Evolutionary conservation across 2,888 invertebrate genomes (phyloP), one percentile per base, ranked within the genome.

Genomic region (Anaspis maculata): DNA sequence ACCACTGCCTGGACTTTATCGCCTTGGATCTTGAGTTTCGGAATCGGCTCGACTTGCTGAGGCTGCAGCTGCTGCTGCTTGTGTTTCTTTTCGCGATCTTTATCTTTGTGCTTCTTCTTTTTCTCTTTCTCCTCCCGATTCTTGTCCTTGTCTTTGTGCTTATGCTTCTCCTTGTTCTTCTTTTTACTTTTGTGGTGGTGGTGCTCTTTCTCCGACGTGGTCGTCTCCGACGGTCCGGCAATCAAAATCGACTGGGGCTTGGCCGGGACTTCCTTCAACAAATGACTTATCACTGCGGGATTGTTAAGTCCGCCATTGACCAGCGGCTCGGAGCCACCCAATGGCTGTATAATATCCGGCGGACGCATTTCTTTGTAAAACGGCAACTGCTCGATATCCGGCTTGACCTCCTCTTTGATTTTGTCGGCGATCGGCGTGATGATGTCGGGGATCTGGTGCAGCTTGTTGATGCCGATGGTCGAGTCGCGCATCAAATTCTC

Each of bases 131-230:
- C 81, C 11, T 61, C 62, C 15, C 50, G 46, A 32, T 45, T 76
- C 52, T 80, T 81, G 47, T 83, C 81, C 52, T 80, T 81, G 48
- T 83, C 81, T 67, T 83, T 84, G 54, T 83, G 82, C 61, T 83
- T 84, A 49, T 83, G 83, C 54, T 83, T 83, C 56, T 83, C 81
- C 49, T 77, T 77, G 59, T 83, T 84, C 62, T 82, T 84, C 50
- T 84, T 83, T 54, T 64, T 66, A 30, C 62, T 61, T 32, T 61
- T 64, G 49, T 59, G 61, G 26, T 66, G 54, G 15, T 27, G 27
- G 27, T 27, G 27, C 6, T 37, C 28, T 2, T 10, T 16, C 37
- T 39, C 5, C 46, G 30, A 49, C n/a, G n/a, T n/a, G n/a, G n/a
- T n/a, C n/a, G n/a, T n/a, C n/a, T n/a, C n/a, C n/a, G n/a, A n/a